Percentiles rank a stretch among this genome's conserved stretches.
Evolutionary conservation across 2,888 invertebrate species (phyloP).

Genomic region (Ochropleura leucogaster): DNA sequence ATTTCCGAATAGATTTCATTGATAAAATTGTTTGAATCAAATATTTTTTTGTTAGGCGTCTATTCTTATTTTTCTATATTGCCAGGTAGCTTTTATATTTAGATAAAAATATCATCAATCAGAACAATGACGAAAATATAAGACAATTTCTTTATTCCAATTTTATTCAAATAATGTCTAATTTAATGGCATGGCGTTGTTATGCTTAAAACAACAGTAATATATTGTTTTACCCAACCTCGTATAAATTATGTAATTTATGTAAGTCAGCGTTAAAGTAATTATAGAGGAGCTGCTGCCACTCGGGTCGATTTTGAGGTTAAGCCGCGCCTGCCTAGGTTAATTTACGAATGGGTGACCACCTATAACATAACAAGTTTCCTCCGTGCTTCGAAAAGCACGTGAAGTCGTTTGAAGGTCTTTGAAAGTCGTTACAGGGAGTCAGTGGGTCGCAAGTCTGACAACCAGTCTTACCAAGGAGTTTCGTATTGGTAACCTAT

Average conservation of each 20-base stretch:
- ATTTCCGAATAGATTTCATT: conserved; percentile 20
- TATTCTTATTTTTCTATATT: conserved; percentile 4
- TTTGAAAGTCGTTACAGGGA: too few relatives aligned
- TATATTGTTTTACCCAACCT: neutral
- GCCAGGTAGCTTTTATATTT: too few relatives aligned
- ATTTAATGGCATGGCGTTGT: neutral
- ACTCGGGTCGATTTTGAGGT: too few relatives aligned
- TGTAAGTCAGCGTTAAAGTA: neutral
- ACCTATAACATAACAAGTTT: too few relatives aligned
- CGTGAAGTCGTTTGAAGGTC: too few relatives aligned
- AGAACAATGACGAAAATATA: neutral
- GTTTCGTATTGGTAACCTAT: too few relatives aligned
- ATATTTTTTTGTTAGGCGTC: conserved; percentile 23
- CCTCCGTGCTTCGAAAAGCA: too few relatives aligned
- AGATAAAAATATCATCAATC: neutral
- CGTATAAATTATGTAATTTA: neutral
- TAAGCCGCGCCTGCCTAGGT: too few relatives aligned
- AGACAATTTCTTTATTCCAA: neutral
- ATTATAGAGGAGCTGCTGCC: too few relatives aligned
- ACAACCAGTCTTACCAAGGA: too few relatives aligned
- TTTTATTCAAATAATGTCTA: neutral
- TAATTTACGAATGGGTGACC: too few relatives aligned
- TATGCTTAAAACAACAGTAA: neutral
- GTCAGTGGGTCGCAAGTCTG: too few relatives aligned
- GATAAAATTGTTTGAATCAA: conserved; percentile 28